Evolutionary conservation across 1,140 invertebrate species (phyloP), one percentile per base, ranked within the genome.

Genomic region (Ptiloglossa arizonensis): DNA sequence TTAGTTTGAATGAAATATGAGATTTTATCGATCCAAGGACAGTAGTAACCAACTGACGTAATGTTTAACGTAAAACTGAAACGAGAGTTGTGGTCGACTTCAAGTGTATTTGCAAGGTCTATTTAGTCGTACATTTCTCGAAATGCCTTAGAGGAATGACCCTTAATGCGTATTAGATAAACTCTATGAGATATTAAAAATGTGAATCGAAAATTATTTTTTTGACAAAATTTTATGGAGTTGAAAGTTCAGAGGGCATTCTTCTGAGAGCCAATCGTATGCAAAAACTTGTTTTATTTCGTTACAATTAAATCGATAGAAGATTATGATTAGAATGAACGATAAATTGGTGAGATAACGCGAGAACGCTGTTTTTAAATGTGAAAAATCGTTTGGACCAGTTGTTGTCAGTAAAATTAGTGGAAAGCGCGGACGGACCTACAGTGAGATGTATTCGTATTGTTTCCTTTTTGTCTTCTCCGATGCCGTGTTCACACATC

Each of bases 401-500:
- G 83, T 85, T 86, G 81, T 81, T 73, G 74, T 85, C 81, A 41
- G 62, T 76, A 67, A 79, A 85, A 75, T 68, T 68, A 54, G 67
- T 86, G 84, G 80, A 82, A 86, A 80, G 73, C 63, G 69, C 44
- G 57, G 62, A 82, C 15, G 32, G 46, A 82, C 59, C 32, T 50
- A 56, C 44, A 78, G 50, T 44, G 56, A 82, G 41, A 52, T 60
- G 52, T 84, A 80, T 60, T 74, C 29, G 44, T 78, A 79, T 74
- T 66, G 9, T 80, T 76, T 86, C 59, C 68, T 59, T 54, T 82
- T 57, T 68, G 29, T 79, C 72, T 81, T 73, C 62, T 81, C 68
- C 44, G n/a, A 86, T 41, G 60, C 76, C 56, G 67, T 81, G 60
- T 81, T 83, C 77, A 83, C 78, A 68, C 68, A 48, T 57, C 69